Conservation (phyloP, 2,113 vertebrate genomes). For the Anoplopoma fimbria region DNA sequence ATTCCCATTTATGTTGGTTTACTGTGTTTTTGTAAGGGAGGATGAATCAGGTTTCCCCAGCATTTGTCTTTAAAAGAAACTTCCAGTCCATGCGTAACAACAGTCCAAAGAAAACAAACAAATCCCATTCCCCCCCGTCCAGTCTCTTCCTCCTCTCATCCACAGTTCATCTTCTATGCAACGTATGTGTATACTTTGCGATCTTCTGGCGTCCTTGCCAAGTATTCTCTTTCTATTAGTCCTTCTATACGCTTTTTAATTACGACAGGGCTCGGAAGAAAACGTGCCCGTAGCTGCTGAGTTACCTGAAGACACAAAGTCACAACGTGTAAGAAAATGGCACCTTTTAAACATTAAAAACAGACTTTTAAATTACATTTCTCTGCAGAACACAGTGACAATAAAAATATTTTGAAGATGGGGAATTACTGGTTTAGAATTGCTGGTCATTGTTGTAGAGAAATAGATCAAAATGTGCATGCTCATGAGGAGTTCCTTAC, state of each 20-base stretch:
- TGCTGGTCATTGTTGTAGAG: not conserved
- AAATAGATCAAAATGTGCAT: not conserved
- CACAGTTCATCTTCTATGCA: conserved; percentile 84
- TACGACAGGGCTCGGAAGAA: conserved; percentile 97
- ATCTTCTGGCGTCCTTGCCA: conserved; percentile 98
- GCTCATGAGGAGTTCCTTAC: conserved; percentile 70
- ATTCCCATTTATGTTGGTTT: conserved; percentile 59
- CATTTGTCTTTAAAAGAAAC: conserved; percentile 89
- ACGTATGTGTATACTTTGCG: conserved; percentile 99
- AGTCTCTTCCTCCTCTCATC: conserved; percentile 53
- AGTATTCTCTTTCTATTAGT: conserved; percentile 99
- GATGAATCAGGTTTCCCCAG: conserved; percentile 75
- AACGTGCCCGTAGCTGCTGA: conserved; percentile 95
- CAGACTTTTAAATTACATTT: not conserved
- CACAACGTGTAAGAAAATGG: not conserved
- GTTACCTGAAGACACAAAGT: conserved; percentile 87
- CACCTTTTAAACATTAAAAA: not conserved
- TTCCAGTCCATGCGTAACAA: conserved; percentile 96
- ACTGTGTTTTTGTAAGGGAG: conserved; percentile 59
- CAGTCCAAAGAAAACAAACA: conserved; percentile 86
- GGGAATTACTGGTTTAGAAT: not conserved
- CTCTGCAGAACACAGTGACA: not conserved
- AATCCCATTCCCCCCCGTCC: conserved; percentile 25
- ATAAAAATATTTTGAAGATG: not conserved
- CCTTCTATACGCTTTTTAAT: conserved; percentile 99